Percentiles rank a stretch among this genome's conserved stretches.
Evolutionary conservation across 2,888 invertebrate species (phyloP).

Genomic region (Camponotus fellah): DNA sequence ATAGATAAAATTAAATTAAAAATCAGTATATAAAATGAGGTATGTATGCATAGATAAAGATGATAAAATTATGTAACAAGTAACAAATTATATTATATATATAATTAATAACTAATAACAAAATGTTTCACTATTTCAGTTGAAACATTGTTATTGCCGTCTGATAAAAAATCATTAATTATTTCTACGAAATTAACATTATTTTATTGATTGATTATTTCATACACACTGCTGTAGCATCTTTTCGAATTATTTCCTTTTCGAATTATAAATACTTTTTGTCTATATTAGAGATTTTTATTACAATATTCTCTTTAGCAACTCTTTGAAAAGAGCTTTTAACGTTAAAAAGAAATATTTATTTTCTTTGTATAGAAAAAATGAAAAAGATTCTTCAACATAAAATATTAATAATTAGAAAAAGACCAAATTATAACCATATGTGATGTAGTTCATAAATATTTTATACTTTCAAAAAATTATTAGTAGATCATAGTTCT

Average conservation of each 20-base stretch:
- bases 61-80: neutral
- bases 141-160: neutral
- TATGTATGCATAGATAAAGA: neutral
- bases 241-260: neutral
- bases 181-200: neutral
- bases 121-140: neutral
- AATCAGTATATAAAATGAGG: neutral
- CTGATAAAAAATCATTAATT: neutral
- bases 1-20: neutral
- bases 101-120: neutral
- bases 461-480: neutral
- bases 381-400: neutral
- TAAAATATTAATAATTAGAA: neutral
- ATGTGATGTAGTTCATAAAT: neutral
- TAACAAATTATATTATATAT: neutral
- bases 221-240: neutral
- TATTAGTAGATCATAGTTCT: neutral
- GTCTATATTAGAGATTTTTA: neutral
- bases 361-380: neutral
- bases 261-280: constrained; percentile 2
- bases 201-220: neutral
- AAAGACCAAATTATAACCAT: neutral
- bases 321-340: too few relatives aligned
- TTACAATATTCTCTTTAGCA: neutral
- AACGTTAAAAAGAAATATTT: neutral